Percentiles rank a stretch among this genome's conserved stretches.
Conservation (phyloP, 2,888 invertebrate species). For the Drosophila barbarae region DNA sequence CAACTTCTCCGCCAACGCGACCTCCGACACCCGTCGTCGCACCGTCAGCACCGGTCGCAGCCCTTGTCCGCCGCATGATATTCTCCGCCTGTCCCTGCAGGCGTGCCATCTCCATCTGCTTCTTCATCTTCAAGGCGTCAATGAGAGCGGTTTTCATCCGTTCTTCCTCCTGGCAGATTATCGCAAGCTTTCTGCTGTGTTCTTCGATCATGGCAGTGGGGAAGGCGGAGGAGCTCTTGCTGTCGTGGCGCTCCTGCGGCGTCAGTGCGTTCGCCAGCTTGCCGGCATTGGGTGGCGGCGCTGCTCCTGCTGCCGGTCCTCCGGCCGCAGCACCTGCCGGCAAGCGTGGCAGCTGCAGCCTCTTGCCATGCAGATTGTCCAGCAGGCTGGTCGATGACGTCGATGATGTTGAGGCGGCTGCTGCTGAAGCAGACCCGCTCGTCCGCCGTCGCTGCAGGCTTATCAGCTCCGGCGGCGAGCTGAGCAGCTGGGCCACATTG, state of each 20-base stretch:
- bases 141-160: background rate
- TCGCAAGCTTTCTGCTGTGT: background rate
- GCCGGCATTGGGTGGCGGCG: slow-evolving; percentile 74
- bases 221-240: slow-evolving; percentile 79
- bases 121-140: background rate
- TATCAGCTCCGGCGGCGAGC: slow-evolving; percentile 82
- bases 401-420: background rate
- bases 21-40: background rate
- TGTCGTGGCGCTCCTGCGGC: slow-evolving; percentile 79
- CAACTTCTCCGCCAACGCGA: slow-evolving; percentile 48
- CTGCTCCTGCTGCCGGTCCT: background rate
- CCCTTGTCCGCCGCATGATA: slow-evolving; percentile 44
- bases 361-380: slow-evolving; percentile 33
- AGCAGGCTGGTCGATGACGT: slow-evolving; percentile 21
- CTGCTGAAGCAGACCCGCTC: slow-evolving; percentile 72
- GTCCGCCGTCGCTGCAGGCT: slow-evolving; percentile 81
- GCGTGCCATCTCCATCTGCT: background rate
- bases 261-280: slow-evolving; percentile 77
- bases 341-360: slow-evolving; percentile 57
- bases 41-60: slow-evolving; percentile 39
- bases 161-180: background rate
- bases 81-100: background rate
- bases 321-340: slow-evolving; percentile 53
- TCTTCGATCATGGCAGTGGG: background rate
- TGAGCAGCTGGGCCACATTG: slow-evolving; percentile 61